Percentiles rank a stretch among this genome's conserved stretches.
Conservation (phyloP, 1,140 invertebrate species). For the Caenorhabditis briggsae region DNA sequence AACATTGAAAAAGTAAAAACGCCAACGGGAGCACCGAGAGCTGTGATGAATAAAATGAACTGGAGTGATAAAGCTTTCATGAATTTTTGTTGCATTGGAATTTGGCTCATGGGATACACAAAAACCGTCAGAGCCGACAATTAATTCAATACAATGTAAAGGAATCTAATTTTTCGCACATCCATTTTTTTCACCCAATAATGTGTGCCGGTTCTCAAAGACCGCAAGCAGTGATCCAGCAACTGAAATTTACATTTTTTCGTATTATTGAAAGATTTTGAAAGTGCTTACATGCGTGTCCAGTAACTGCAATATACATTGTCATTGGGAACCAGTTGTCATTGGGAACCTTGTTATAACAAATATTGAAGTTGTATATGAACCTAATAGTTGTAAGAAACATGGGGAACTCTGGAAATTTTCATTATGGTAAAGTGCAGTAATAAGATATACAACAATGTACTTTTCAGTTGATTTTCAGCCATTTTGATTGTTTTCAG, state of each 20-base stretch:
- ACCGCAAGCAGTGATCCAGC: no score
- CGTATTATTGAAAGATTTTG: neutral
- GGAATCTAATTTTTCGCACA: slow-evolving; percentile 11
- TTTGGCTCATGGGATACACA: neutral
- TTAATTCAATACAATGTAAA: slow-evolving; percentile 11
- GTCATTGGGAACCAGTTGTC: neutral
- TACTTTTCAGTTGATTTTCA: no score
- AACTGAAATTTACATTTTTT: neutral
- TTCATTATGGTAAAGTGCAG: no score
- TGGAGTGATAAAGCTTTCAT: neutral
- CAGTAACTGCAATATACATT: neutral
- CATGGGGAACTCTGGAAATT: slow-evolving; percentile 2
- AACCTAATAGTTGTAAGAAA: neutral
- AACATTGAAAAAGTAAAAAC: neutral
- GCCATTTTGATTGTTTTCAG: no score
- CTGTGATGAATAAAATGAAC: neutral
- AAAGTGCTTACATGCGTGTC: neutral
- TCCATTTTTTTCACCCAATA: neutral
- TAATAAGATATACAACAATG: no score
- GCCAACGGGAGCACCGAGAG: neutral
- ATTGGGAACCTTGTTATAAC: neutral
- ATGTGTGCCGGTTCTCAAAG: neutral
- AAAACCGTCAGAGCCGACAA: neutral
- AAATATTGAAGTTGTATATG: neutral
- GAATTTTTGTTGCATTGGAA: neutral